phyloP scores from a whole-genome alignment of 2,113 vertebrate genomes.

The Leptodactylus fuscus region DNA sequence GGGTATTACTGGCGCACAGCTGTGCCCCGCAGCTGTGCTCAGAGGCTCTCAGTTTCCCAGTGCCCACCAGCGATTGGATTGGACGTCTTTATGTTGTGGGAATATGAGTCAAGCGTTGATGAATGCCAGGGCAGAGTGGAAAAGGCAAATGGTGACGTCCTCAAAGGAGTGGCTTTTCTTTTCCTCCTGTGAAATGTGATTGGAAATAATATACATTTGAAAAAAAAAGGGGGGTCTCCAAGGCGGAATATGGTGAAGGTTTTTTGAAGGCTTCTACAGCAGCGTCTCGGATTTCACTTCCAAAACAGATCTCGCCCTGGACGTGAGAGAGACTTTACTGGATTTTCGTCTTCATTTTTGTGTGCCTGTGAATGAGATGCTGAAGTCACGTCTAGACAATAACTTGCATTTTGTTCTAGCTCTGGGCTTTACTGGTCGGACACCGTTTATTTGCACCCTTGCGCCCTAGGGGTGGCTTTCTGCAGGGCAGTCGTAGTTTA shows the following conservation, averaged over 20 bases:
- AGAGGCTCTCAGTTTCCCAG: not conserved
- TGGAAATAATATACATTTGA: constrained; percentile 67
- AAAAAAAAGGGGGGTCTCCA: constrained; percentile 58
- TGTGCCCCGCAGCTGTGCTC: not conserved
- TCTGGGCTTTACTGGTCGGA: constrained; percentile 43
- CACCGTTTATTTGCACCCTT: constrained; percentile 64
- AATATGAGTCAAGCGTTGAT: constrained; percentile 63
- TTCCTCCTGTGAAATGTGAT: constrained; percentile 69
- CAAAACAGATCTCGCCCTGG: constrained; percentile 44
- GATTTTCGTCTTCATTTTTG: constrained; percentile 44
- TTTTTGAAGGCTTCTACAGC: constrained; percentile 53
- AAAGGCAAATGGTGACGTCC: constrained; percentile 73
- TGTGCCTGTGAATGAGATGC: constrained; percentile 54
- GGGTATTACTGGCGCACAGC: not conserved
- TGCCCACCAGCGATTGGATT: not conserved
- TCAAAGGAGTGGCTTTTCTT: constrained; percentile 64
- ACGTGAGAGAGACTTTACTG: constrained; percentile 48
- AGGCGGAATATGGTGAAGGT: constrained; percentile 50
- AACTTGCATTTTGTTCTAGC: constrained; percentile 37
- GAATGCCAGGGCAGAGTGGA: constrained; percentile 63
- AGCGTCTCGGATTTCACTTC: constrained; percentile 31
- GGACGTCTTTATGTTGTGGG: constrained; percentile 19
- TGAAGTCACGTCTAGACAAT: constrained; percentile 64
- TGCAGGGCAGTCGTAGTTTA: not conserved
- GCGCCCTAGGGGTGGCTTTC: constrained; percentile 20